phyloP scores from a whole-genome alignment of 2,113 vertebrate species.

The Ailurus styani region DNA sequence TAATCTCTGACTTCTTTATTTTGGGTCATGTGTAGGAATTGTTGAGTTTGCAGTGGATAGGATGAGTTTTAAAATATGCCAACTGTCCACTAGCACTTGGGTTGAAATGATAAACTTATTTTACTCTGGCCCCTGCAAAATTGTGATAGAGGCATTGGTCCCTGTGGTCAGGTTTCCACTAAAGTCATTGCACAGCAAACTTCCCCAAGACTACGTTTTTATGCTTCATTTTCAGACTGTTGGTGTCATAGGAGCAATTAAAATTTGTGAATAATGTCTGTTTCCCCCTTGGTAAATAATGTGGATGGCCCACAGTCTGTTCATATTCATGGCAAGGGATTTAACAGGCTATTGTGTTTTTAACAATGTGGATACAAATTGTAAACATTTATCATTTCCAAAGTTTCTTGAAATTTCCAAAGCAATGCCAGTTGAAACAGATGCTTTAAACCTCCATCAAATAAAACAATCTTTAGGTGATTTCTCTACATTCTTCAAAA shows the following conservation, averaged over 20 bases:
- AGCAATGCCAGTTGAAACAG: slow-evolving; percentile 43
- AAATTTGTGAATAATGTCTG: slow-evolving; percentile 71
- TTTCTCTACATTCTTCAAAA: neutral
- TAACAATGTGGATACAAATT: slow-evolving; percentile 65
- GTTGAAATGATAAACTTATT: slow-evolving; percentile 43
- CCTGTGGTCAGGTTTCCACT: slow-evolving; percentile 41
- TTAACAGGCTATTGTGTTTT: slow-evolving; percentile 64
- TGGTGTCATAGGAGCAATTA: slow-evolving; percentile 64
- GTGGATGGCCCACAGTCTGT: slow-evolving; percentile 42
- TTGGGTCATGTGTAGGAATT: slow-evolving; percentile 23
- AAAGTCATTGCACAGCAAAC: slow-evolving; percentile 46
- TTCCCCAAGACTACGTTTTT: slow-evolving; percentile 62
- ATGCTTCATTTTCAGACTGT: slow-evolving; percentile 61
- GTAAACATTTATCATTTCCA: slow-evolving; percentile 67
- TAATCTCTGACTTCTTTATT: slow-evolving; percentile 19
- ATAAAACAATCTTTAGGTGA: slow-evolving; percentile 1
- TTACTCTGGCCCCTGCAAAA: slow-evolving; percentile 3
- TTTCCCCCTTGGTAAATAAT: slow-evolving; percentile 59
- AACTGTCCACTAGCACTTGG: neutral
- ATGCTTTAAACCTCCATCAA: neutral
- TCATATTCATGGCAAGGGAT: slow-evolving; percentile 55
- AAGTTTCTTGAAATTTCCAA: slow-evolving; percentile 56
- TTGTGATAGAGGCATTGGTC: slow-evolving; percentile 21
- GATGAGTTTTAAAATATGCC: slow-evolving; percentile 55
- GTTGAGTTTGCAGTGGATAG: slow-evolving; percentile 24